Evolutionary conservation across 2,113 vertebrate genomes (phyloP), one percentile per base, ranked within the genome.

Genomic region (Forbesichthys papilliferus): DNA sequence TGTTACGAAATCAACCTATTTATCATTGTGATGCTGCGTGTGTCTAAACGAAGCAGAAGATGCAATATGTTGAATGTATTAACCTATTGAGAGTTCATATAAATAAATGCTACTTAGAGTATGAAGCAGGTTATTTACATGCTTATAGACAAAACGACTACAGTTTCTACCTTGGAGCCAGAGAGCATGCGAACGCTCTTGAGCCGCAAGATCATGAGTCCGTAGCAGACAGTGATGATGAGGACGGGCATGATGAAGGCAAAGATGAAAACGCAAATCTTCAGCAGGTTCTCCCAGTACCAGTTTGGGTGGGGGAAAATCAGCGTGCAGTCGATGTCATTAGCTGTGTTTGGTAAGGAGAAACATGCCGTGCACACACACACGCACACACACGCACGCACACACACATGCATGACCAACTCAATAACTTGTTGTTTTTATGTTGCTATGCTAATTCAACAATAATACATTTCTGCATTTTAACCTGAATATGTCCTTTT

Each of bases 251-350:
- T 96, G 90, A 99, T 94, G 89, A 99, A 99, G 87, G 98, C 97
- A 16, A 99, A 99, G 91, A 99, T 98, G 86, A 99, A 99, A 14
- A 99, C 97, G 57, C 97, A 99, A 88, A 99, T 98, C 92, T 97
- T 98, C 89, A 99, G 89, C 34, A 99, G 93, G 78, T 94, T 99
- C 80, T 99, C 97, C 98, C 97, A 99, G 83, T 99, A 99, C 96
- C 96, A 98, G 3, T 95, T 84, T 1, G 97, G 97, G 63, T 96
- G 95, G 18, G 98, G 98, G 84, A 99, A 99, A 0, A 91, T 88
- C 74, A 99, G 90, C 0, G 93, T 96, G 73, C 98, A 99, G 86
- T 99, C 96, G 67, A 94, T 92, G 7, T 85, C 92, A 92, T 77
- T 53, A 74, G 84, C 83, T 90, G 83, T 71, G 48, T 47, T 64